Percentiles rank a stretch among this genome's conserved stretches.
These are phyloP conservation scores for Drosophila auraria DNA, from an alignment of 1,140 invertebrate species.

Conservation along the genomic window DNA sequence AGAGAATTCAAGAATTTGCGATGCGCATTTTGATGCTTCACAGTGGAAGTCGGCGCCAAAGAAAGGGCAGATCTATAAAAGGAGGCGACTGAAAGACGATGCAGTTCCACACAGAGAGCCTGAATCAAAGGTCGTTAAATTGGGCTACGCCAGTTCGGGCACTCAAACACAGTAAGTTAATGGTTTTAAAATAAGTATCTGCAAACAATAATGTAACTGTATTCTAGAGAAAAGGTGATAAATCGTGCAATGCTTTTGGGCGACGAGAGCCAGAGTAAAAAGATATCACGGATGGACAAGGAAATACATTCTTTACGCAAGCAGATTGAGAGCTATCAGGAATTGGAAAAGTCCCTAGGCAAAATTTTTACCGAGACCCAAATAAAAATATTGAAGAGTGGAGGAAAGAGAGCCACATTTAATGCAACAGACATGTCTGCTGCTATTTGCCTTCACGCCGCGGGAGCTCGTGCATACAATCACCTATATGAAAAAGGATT, in stretches of 20 bases:
- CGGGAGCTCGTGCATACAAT: constrained; percentile 32
- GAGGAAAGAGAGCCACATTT: constrained; percentile 16
- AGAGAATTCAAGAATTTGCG: constrained; percentile 13
- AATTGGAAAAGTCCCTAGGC: constrained; percentile 6
- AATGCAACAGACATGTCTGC: constrained; percentile 23
- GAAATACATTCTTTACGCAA: constrained; percentile 14
- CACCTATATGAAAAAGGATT: constrained; percentile 37
- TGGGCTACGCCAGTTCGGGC: constrained; percentile 4
- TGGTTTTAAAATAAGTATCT: not conserved
- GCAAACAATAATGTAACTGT: not conserved
- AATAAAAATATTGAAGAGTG: constrained; percentile 29
- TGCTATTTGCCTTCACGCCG: constrained; percentile 32
- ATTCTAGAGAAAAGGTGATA: not conserved
- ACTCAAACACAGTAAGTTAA: constrained; percentile 24
- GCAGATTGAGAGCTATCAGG: constrained; percentile 8
- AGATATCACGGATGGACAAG: constrained; percentile 1
- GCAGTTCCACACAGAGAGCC: constrained; percentile 7
- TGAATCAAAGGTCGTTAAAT: not conserved
- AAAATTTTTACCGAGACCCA: constrained; percentile 22
- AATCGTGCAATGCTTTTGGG: not conserved
- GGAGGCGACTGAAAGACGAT: not conserved
- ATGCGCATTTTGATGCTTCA: constrained; percentile 6
- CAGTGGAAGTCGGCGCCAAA: constrained; percentile 5
- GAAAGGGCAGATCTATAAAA: constrained; percentile 5
- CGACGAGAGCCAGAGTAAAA: constrained; percentile 2